Evolutionary conservation across 2,797 vertebrate species (phyloP).

Genomic region (Enteromius argenteus): DNA sequence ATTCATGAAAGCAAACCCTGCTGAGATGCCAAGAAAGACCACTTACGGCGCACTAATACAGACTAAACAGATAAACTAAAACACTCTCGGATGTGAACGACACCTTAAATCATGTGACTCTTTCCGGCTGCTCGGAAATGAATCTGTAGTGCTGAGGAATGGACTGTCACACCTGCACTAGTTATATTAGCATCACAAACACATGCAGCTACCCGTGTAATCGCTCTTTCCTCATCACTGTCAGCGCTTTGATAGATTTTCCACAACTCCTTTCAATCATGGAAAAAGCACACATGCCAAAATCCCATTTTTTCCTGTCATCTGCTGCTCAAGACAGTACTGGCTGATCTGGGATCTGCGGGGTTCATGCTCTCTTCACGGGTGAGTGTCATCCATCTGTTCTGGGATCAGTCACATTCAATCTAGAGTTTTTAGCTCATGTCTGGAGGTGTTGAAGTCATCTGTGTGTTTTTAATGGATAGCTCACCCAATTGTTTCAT

Average conservation of each 20-base stretch:
- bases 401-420: not conserved
- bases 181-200: constrained; percentile 26
- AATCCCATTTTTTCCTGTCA: not conserved
- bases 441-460: not conserved
- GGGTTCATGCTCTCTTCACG: not conserved
- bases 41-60: constrained; percentile 29
- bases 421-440: not conserved
- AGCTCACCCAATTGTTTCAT: too few species aligned
- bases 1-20: constrained; percentile 27
- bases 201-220: constrained; percentile 31
- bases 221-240: constrained; percentile 37
- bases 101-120: not conserved
- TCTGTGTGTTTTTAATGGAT: not conserved
- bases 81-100: not conserved
- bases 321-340: not conserved
- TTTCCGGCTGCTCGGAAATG: not conserved
- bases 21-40: constrained; percentile 37
- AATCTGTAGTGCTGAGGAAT: constrained; percentile 3
- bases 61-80: constrained; percentile 26
- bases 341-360: not conserved
- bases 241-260: constrained; percentile 21
- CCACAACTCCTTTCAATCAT: not conserved
- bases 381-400: not conserved
- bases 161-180: constrained; percentile 26
- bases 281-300: not conserved